These are phyloP conservation scores for Napeogenes inachia DNA, from an alignment of 2,888 invertebrate species.

Conservation along the genomic window DNA sequence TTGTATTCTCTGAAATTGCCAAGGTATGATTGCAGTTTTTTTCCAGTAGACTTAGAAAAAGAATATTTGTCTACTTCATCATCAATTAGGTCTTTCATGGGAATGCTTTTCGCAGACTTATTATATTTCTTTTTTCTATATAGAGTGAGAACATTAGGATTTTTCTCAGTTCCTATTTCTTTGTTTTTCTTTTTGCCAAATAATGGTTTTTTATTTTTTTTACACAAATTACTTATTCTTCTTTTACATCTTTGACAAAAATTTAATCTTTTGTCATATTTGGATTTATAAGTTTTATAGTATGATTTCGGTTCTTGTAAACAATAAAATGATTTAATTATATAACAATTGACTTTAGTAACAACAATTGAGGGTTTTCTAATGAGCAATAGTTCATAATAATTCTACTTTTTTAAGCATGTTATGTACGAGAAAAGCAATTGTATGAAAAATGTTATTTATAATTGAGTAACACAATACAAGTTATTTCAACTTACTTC, in stretches of 20 bases:
- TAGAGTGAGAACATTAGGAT: slow-evolving; percentile 29
- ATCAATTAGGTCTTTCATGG: slow-evolving; percentile 23
- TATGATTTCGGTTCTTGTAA: slow-evolving; percentile 9
- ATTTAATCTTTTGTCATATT: slow-evolving; percentile 25
- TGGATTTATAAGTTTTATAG: slow-evolving; percentile 8
- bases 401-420: not conserved
- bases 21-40: slow-evolving; percentile 20
- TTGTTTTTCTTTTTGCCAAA: slow-evolving; percentile 32
- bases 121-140: slow-evolving; percentile 32
- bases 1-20: slow-evolving; percentile 26
- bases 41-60: slow-evolving; percentile 18
- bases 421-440: not conserved
- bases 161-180: slow-evolving; percentile 12
- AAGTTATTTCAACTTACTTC: not conserved
- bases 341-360: not conserved
- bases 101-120: slow-evolving; percentile 23
- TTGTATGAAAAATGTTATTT: not conserved
- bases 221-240: slow-evolving; percentile 35
- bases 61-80: slow-evolving; percentile 27
- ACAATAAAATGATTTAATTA: not conserved
- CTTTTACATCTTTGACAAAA: slow-evolving; percentile 29
- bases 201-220: slow-evolving; percentile 36
- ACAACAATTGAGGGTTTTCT: too few species aligned
- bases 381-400: not conserved
- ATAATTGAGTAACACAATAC: not conserved